These are phyloP conservation scores for Beroe forskalii DNA, from an alignment of 37 sponge, comb jelly and placozoan genomes.

Conservation along the genomic window DNA sequence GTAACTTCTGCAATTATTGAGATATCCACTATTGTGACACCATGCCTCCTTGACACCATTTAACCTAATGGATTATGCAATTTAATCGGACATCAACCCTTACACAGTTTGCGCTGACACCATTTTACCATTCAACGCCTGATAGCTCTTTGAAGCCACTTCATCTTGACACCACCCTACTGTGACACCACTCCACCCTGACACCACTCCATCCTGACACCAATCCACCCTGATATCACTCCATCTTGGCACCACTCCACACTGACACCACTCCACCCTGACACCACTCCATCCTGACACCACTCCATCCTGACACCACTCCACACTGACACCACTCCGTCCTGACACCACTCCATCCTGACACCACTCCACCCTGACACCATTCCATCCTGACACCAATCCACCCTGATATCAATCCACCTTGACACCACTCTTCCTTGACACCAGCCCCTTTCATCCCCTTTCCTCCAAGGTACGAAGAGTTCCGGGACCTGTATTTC, in stretches of 20 bases:
- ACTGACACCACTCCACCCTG: too few relatives aligned
- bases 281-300: neutral
- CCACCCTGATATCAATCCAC: neutral
- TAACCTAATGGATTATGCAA: too few relatives aligned
- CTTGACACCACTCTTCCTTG: neutral
- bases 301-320: neutral
- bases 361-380: neutral
- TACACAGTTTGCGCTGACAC: too few relatives aligned
- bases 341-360: neutral
- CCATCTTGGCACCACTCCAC: too few relatives aligned
- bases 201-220: too few relatives aligned
- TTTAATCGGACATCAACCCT: too few relatives aligned
- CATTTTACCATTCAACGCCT: too few relatives aligned
- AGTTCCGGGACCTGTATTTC: conserved; percentile 77
- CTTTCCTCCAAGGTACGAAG: conserved; percentile 84
- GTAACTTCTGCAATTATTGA: neutral
- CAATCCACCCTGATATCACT: too few relatives aligned
- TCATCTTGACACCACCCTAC: too few relatives aligned
- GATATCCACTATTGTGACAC: too few relatives aligned
- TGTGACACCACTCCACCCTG: too few relatives aligned
- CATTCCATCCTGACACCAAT: neutral
- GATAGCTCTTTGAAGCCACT: too few relatives aligned
- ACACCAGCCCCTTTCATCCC: neutral
- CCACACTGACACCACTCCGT: neutral
- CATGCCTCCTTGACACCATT: neutral